Evolutionary conservation across 1,140 invertebrate genomes (phyloP).

Genomic region (Metaphire vulgaris): DNA sequence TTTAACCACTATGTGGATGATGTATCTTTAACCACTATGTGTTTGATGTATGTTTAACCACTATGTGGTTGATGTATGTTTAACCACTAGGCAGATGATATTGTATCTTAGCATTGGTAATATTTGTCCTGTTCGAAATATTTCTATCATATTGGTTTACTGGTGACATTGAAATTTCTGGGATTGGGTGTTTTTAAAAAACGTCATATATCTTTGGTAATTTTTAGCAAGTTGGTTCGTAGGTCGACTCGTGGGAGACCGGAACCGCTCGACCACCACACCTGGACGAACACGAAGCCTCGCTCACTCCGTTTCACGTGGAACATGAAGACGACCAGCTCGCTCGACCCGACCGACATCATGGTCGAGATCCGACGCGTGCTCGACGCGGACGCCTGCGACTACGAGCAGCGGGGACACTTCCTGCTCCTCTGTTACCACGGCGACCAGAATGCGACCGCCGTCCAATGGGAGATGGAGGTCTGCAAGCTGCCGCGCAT

Average conservation of each 20-base stretch:
- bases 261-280: not conserved
- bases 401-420: conserved; percentile 96
- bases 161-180: not conserved
- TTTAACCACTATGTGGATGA: not conserved
- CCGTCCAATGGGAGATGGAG: conserved; percentile 99
- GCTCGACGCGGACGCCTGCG: conserved; percentile 96
- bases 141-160: not conserved
- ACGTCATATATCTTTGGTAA: not conserved
- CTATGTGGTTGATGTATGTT: not conserved
- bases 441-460: conserved; percentile 79
- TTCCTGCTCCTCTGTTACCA: conserved; percentile 96
- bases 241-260: conserved; percentile 78
- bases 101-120: not conserved
- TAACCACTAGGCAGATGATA: not conserved
- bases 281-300: conserved; percentile 61
- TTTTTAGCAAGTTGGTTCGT: conserved; percentile 46
- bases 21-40: not conserved
- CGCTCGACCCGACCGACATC: conserved; percentile 95
- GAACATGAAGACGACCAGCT: conserved; percentile 99
- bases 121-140: not conserved
- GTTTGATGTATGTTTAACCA: too few relatives aligned
- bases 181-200: not conserved
- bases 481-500: conserved; percentile 97
- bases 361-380: conserved; percentile 97
- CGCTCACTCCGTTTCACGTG: conserved; percentile 96